Evolutionary conservation across 2,888 invertebrate species (phyloP).

Genomic region (Eupeodes latifasciatus): DNA sequence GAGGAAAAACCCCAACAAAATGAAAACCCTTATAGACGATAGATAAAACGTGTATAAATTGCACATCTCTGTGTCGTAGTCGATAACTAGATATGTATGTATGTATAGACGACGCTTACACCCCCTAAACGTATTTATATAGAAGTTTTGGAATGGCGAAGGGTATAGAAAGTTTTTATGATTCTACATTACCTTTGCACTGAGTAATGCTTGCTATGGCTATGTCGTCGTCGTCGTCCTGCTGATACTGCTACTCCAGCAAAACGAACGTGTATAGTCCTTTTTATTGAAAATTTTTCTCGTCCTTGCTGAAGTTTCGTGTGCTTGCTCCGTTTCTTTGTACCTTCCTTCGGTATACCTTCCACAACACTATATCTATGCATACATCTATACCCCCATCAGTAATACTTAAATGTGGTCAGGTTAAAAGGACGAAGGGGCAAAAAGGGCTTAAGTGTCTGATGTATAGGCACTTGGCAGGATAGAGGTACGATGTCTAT

Average conservation of each 20-base stretch:
- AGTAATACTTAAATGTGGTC: conserved; percentile 74
- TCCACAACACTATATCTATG: not conserved
- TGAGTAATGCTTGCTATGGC: conserved; percentile 39
- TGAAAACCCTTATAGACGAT: conserved; percentile 31
- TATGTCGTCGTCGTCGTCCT: no score
- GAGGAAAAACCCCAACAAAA: conserved; percentile 5
- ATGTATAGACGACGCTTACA: no score
- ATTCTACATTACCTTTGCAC: conserved; percentile 29
- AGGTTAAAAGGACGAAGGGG: conserved; percentile 27
- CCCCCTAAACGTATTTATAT: not conserved
- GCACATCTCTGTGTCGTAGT: conserved; percentile 16
- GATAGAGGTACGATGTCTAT: not conserved
- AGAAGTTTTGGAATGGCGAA: not conserved
- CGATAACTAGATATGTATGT: not conserved
- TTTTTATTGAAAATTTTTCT: conserved; percentile 32
- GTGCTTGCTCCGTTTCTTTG: conserved; percentile 4
- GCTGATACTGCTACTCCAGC: conserved; percentile 14
- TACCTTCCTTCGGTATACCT: conserved; percentile 14
- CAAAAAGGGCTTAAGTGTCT: conserved; percentile 18
- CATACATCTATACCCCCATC: not conserved
- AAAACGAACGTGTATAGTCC: not conserved
- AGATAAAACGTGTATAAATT: conserved; percentile 26
- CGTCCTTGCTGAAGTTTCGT: conserved; percentile 12
- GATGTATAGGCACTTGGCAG: conserved; percentile 37
- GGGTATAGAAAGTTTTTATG: conserved; percentile 27